Conservation (phyloP, 2,113 vertebrate species). For the Fregetta grallaria region DNA sequence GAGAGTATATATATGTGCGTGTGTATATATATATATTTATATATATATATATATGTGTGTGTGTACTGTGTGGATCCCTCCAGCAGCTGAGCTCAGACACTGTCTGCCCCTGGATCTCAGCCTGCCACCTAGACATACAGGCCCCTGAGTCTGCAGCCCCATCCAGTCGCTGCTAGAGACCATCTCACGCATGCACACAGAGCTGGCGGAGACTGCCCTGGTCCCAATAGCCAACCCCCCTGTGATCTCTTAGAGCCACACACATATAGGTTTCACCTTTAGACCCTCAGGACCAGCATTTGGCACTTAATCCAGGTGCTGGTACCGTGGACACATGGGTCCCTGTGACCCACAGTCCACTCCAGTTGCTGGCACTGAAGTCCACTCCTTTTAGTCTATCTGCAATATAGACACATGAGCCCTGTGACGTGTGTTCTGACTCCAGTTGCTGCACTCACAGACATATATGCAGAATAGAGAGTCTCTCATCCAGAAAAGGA, state of each 20-base stretch:
- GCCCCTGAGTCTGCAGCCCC: not conserved
- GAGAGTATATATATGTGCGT: too few relatives aligned
- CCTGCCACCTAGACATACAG: not conserved
- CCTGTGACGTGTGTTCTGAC: rapidly evolving
- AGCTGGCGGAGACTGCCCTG: not conserved
- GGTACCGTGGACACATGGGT: not conserved
- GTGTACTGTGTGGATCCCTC: not conserved
- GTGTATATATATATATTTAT: too few relatives aligned
- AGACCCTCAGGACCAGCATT: not conserved
- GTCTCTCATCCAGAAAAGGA: not conserved
- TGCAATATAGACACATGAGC: not conserved
- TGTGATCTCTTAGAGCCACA: not conserved
- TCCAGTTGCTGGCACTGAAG: not conserved
- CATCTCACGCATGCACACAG: not conserved
- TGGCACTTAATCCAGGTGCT: not conserved
- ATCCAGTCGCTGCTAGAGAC: not conserved
- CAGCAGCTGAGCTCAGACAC: not conserved
- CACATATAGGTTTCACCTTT: rapidly evolving
- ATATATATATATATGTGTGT: too few relatives aligned
- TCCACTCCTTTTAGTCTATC: not conserved
- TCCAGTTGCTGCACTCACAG: not conserved
- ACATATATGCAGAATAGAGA: not conserved
- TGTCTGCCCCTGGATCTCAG: not conserved
- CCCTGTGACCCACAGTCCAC: not conserved
- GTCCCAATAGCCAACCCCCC: not conserved